Evolutionary conservation across 2,888 invertebrate genomes (phyloP), one percentile per base, ranked within the genome.

Genomic region (Synanthedon andrenaeformis): DNA sequence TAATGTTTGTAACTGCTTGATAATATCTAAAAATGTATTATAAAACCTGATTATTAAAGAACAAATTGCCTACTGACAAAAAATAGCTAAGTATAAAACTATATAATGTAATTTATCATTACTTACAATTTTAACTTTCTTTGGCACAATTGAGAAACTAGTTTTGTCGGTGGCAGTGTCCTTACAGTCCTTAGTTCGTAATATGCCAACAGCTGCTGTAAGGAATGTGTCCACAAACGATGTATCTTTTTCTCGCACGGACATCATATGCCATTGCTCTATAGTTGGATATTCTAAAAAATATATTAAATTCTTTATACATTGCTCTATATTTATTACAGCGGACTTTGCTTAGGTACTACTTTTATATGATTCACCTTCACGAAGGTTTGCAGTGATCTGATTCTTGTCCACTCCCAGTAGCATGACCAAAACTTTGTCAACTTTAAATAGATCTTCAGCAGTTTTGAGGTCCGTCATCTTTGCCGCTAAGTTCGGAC

Each of bases 191-290:
- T 86, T 81, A 55, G 86, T 82, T 12, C 94, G 91, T 35, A 95
- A 84, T 58, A 94, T 94, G 19, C 92, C 92, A 58, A 95, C 93
- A 0, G 95, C 94, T 6, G 93, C 92, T 0, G 93, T 92, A n/a
- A 96, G 83, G 68, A 96, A 93, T 58, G 94, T 94, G 59, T 94
- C 93, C 42, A 95, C 94, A 70, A 95, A 94, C 0, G 92, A 92
- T 53, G 93, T 93, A 74, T 96, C 96, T 70, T 95, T 94, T 69
- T 95, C 95, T 52, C 93, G 91, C 14, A 94, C 93, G 50, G 89
- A 90, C 83, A 94, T 92, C 72, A 94, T 92, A 56, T 92, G 91
- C 96, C 96, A 96, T 66, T 92, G 91, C 56, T 92, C 90, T 70
- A 93, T 95, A 51, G 90, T 90, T 3, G 92, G 90, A 62, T 94